phyloP scores from a whole-genome alignment of 2,888 invertebrate genomes.

The Drosophila sordidapex region DNA sequence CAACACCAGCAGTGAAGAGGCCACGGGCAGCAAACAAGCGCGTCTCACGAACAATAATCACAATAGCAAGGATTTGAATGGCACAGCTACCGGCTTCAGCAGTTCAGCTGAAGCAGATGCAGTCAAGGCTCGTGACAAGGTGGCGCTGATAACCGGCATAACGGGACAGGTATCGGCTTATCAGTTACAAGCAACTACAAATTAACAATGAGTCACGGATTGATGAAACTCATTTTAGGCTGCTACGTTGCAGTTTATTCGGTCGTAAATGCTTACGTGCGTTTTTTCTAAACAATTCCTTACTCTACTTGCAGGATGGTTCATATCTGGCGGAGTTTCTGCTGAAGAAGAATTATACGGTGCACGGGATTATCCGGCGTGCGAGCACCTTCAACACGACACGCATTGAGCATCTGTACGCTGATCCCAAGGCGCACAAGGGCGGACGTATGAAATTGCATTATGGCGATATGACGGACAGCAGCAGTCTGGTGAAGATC shows the following conservation, averaged over 20 bases:
- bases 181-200: neutral
- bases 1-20: conserved; percentile 44
- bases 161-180: conserved; percentile 94
- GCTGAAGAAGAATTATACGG: conserved; percentile 95
- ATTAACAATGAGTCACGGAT: conserved; percentile 36
- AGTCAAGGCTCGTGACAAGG: conserved; percentile 45
- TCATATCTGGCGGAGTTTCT: conserved; percentile 98
- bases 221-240: neutral
- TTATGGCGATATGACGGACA: conserved; percentile 99
- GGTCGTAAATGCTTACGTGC: conserved; percentile 44
- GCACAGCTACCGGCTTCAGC: conserved; percentile 20
- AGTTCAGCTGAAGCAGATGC: conserved; percentile 34
- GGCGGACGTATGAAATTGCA: conserved; percentile 96
- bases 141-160: conserved; percentile 98
- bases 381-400: conserved; percentile 98
- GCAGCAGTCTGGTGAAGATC: conserved; percentile 95
- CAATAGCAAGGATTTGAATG: conserved; percentile 56
- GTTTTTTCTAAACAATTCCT: conserved; percentile 13
- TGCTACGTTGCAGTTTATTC: neutral
- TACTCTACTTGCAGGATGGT: conserved; percentile 90
- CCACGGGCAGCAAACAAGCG: conserved; percentile 58
- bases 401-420: conserved; percentile 97
- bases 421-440: conserved; percentile 94
- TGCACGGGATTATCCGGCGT: conserved; percentile 97
- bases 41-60: conserved; percentile 48